A percentile compares a stretch with the other conserved stretches of the same genome.
Evolutionary conservation across 1,140 invertebrate species (phyloP).

Genomic region (Andricus grossulariae): DNA sequence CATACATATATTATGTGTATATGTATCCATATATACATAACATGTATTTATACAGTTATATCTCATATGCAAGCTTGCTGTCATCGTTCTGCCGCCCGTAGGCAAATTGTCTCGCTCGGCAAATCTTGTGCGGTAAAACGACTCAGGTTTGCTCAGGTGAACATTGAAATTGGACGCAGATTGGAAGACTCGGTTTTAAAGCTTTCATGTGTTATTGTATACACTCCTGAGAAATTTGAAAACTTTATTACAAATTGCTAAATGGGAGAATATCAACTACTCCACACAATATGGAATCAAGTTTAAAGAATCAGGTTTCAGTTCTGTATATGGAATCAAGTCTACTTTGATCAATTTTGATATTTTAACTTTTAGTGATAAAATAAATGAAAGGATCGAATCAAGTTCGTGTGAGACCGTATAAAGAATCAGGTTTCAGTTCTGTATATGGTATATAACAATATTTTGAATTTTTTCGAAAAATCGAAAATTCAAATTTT

Average conservation of each 20-base stretch:
- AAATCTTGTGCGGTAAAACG: slow-evolving; percentile 10
- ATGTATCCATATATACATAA: background rate
- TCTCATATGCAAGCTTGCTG: slow-evolving; percentile 23
- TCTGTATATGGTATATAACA: no score
- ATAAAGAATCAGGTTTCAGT: no score
- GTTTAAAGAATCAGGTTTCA: no score
- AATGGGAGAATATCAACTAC: background rate
- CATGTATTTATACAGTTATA: slow-evolving; percentile 16
- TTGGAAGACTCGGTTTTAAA: background rate
- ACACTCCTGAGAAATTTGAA: background rate
- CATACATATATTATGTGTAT: background rate
- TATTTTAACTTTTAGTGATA: no score
- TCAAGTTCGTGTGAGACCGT: no score
- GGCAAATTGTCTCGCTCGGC: slow-evolving; percentile 17
- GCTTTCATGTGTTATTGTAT: no score
- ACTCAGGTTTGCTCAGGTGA: background rate
- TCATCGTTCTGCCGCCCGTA: slow-evolving; percentile 14
- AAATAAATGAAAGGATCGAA: no score
- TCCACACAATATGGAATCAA: no score
- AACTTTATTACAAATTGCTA: background rate
- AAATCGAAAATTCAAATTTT: no score
- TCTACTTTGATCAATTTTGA: no score
- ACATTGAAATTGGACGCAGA: slow-evolving; percentile 4
- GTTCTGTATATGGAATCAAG: no score
- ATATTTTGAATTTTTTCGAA: no score